These are phyloP conservation scores for Drosophila rellima DNA, from an alignment of 2,888 invertebrate genomes.

Conservation along the genomic window DNA sequence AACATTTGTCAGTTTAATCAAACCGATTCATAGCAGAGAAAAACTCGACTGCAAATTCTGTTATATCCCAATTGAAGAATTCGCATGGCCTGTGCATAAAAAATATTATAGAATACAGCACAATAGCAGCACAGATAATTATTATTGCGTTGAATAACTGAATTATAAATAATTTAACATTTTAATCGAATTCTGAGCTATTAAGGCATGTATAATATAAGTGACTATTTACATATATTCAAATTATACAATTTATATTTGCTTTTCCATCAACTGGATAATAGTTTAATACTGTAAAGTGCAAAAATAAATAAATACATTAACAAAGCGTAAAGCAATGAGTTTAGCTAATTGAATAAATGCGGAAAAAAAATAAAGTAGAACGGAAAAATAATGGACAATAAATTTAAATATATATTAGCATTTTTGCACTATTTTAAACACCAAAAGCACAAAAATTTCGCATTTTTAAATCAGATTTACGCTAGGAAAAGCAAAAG, in stretches of 20 bases:
- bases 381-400: constrained; percentile 1
- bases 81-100: not conserved
- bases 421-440: constrained; percentile 18
- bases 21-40: not conserved
- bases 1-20: not conserved
- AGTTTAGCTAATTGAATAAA: constrained; percentile 29
- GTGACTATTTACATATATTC: constrained; percentile 20
- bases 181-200: constrained; percentile 12
- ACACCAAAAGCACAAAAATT: constrained; percentile 11
- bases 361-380: not conserved
- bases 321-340: constrained; percentile 37
- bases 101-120: not conserved
- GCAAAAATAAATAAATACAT: constrained; percentile 25
- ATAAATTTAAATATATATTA: constrained; percentile 30
- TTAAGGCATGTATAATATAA: constrained; percentile 1
- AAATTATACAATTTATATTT: constrained; percentile 24
- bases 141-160: not conserved
- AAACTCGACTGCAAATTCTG: too few species aligned
- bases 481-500: constrained; percentile 9
- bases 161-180: constrained; percentile 2
- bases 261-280: constrained; percentile 5
- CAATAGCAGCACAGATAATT: not conserved
- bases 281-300: too few species aligned
- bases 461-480: constrained; percentile 32
- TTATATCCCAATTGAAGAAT: not conserved